Percentiles rank a stretch among this genome's conserved stretches.
These are phyloP conservation scores for Kryptolebias marmoratus DNA, from an alignment of 2,113 vertebrate species.

Conservation along the genomic window DNA sequence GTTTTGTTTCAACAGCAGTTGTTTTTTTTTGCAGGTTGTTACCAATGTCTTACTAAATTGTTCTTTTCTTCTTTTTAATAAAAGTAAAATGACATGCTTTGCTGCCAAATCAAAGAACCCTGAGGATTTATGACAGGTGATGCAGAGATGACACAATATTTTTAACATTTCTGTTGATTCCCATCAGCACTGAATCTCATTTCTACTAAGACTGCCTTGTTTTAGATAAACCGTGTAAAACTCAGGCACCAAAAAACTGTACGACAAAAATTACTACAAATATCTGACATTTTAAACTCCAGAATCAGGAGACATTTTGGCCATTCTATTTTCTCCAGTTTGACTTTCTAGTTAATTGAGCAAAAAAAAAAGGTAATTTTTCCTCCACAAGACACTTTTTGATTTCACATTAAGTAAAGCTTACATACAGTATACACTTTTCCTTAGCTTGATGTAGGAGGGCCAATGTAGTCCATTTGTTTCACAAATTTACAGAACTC, in stretches of 20 bases:
- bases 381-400: neutral
- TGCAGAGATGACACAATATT: neutral
- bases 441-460: neutral
- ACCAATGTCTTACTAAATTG: neutral
- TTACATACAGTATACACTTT: neutral
- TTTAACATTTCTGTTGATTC: neutral
- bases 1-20: too few relatives aligned
- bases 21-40: neutral
- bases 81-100: neutral
- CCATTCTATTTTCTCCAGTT: too few relatives aligned
- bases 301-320: too few relatives aligned
- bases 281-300: too few relatives aligned
- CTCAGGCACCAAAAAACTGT: too few relatives aligned
- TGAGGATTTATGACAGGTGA: conserved; percentile 1
- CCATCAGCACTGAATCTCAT: too few relatives aligned
- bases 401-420: neutral
- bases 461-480: neutral
- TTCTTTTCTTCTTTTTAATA: neutral
- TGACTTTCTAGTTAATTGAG: too few relatives aligned
- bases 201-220: too few relatives aligned
- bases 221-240: too few relatives aligned
- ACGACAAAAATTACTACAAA: too few relatives aligned
- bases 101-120: neutral
- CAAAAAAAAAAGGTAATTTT: neutral
- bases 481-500: neutral